Base-by-base conservation (phyloP, 2,113 vertebrate genomes). In the Gobio gobio region DNA sequence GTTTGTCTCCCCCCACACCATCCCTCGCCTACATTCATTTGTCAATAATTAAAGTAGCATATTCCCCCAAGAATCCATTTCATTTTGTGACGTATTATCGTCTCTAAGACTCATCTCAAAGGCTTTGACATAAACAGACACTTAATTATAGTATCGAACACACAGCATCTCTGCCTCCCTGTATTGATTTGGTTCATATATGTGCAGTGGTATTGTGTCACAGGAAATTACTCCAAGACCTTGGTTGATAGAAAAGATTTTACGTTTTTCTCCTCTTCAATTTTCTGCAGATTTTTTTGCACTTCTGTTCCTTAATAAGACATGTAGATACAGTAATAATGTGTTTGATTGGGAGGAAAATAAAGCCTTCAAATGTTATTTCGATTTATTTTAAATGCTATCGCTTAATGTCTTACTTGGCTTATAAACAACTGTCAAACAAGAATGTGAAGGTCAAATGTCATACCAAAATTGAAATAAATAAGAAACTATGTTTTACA, bases 171-270 rank as follows among this genome's bases (percentile, higher is more conserved):
- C 56, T 43, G 75, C 29, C 49, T 75, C 20, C 14, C 59, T 33
- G 14, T 77, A 86, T 84, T 81, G 84, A 86, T 88, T 79, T 72
- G 61, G 45, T 76, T 77, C 51, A 63, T 84, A 68, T 49, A 61
- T 49, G 63, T 76, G 26, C 70, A 81, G 66, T 80, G 36, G 86
- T 89, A 66, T 81, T 78, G 83, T 82, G 77, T 87, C 85, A 58
- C 72, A 85, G 75, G 58, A 83, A 87, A 87, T 88, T 73, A 73
- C 73, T 80, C 72, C 26, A 58, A 47, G 47, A 36, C n/a, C 18
- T 59, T 64, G 16, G 56, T 29, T 33, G 43, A 77, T 84, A 51
- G 43, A 81, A 76, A 26, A 76, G 24, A 51, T 33, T 49, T 56
- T 7, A 33, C 0, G 0, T 56, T 22, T 36, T 77, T 77, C 26